A percentile compares a stretch with the other conserved stretches of the same genome.
Conservation (phyloP, 2,888 invertebrate species). For the Spisula subtruncata region DNA sequence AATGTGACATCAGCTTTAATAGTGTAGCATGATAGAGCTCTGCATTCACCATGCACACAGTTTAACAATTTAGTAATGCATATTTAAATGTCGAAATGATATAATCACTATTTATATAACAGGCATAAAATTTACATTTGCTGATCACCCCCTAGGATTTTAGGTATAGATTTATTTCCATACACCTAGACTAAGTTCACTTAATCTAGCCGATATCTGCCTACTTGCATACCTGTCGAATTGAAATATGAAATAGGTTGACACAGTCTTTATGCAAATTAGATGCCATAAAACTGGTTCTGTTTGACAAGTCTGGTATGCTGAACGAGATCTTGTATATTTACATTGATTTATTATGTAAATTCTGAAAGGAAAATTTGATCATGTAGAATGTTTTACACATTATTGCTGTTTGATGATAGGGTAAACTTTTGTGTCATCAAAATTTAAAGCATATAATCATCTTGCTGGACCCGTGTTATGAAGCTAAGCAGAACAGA, state of each 20-base stretch:
- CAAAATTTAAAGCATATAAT: constrained; percentile 17
- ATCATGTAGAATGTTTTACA: constrained; percentile 8
- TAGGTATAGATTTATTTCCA: neutral
- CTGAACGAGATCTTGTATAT: neutral
- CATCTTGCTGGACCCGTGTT: neutral
- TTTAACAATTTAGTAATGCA: neutral
- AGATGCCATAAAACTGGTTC: constrained; percentile 18
- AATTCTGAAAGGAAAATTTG: neutral
- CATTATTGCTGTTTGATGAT: neutral
- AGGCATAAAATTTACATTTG: neutral
- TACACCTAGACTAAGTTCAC: constrained; percentile 1
- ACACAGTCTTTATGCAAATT: constrained; percentile 22
- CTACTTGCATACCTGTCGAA: constrained; percentile 3
- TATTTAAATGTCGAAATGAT: constrained; percentile 15
- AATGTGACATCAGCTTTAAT: neutral
- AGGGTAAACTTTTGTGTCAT: constrained; percentile 13
- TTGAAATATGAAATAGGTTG: neutral
- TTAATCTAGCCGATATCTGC: constrained; percentile 11
- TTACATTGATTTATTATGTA: constrained; percentile 20
- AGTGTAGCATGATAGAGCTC: too few relatives aligned
- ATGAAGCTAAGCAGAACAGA: neutral
- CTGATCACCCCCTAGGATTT: neutral
- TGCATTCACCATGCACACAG: neutral
- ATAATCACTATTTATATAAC: constrained; percentile 14
- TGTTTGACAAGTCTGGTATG: constrained; percentile 20